Base-by-base conservation (phyloP, 37 sponge, comb jelly and placozoan species). In the Beroe ovata region DNA sequence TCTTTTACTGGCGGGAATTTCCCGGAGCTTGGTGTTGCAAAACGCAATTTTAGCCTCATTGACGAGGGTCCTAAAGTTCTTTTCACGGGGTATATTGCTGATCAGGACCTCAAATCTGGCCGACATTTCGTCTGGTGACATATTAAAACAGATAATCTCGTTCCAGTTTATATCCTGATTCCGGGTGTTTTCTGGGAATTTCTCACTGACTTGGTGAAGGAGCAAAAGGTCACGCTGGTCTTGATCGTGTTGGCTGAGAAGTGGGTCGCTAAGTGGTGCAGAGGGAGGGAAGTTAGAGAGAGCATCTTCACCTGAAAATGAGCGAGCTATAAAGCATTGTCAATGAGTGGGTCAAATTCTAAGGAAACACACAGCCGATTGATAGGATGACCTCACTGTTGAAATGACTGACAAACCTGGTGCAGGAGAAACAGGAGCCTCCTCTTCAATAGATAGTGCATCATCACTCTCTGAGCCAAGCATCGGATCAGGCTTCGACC, bases 181-280 rank as follows among this genome's bases (percentile, higher is more conserved):
- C 22, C 26, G 84, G n/a, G n/a, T n/a, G 47, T 8, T 21, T 4
- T 19, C 54, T 19, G 84, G 84, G 28, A 77, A 77, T 25, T 41
- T 77, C 26, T 77, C 84, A 33, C 38, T 77, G 1, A 77, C 54
- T 26, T 77, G 84, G 18, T 6, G 8, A 1, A 77, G 84, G 4
- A 77, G 38, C 1, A 36, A 21, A 1, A 77, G 47, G 28, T 77
- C 84, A 16, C 84, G 21, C 36, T 36, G 42, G 25, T 77, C 54
- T 26, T 77, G 84, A 1, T 77, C 84, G 22, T 39, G 47, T 20
- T 42, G 42, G 84, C 84, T 77, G 84, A 77, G 39, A 2, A 77
- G 47, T 16, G 84, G 84, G 54, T 42, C 25, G 38, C 54, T 42
- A 8, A 77, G 28, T 4, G 69, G 69, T 8, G 69, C 69, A 14